Conservation (phyloP, 2,888 invertebrate genomes). For the Sericinus montela region DNA sequence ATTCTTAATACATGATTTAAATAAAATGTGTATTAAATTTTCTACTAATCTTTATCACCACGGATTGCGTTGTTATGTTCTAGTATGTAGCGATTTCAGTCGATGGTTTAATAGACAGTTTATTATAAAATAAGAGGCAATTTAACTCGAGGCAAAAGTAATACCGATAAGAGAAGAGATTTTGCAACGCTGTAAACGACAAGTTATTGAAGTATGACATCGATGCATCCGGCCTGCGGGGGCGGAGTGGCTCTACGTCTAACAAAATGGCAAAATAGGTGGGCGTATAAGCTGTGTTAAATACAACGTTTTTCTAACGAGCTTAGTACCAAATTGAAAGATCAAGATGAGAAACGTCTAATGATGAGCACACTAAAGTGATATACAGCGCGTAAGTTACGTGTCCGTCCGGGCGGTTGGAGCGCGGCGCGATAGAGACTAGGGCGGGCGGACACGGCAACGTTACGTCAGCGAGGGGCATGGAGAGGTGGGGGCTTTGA, state of each 20-base stretch:
- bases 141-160: slow-evolving; percentile 24
- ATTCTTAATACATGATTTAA: no score
- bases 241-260: slow-evolving; percentile 51
- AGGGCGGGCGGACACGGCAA: slow-evolving; percentile 73
- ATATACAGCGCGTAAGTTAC: slow-evolving; percentile 52
- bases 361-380: slow-evolving; percentile 67
- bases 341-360: slow-evolving; percentile 68
- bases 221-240: slow-evolving; percentile 60
- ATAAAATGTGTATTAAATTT: no score
- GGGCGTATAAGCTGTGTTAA: slow-evolving; percentile 51
- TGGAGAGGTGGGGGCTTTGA: slow-evolving; percentile 42
- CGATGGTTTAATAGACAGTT: neutral
- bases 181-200: slow-evolving; percentile 55
- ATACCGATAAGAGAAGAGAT: slow-evolving; percentile 43
- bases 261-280: slow-evolving; percentile 27
- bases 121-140: neutral
- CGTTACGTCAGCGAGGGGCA: slow-evolving; percentile 74
- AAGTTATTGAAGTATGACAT: slow-evolving; percentile 65
- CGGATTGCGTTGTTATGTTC: slow-evolving; percentile 17
- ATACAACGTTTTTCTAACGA: slow-evolving; percentile 66
- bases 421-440: slow-evolving; percentile 76
- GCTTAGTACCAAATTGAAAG: slow-evolving; percentile 52
- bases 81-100: neutral
- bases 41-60: slow-evolving; percentile 23
- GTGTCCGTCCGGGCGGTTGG: slow-evolving; percentile 51